Evolutionary conservation across 2,797 vertebrate species (phyloP).

Genomic region (Caiman crocodilus): DNA sequence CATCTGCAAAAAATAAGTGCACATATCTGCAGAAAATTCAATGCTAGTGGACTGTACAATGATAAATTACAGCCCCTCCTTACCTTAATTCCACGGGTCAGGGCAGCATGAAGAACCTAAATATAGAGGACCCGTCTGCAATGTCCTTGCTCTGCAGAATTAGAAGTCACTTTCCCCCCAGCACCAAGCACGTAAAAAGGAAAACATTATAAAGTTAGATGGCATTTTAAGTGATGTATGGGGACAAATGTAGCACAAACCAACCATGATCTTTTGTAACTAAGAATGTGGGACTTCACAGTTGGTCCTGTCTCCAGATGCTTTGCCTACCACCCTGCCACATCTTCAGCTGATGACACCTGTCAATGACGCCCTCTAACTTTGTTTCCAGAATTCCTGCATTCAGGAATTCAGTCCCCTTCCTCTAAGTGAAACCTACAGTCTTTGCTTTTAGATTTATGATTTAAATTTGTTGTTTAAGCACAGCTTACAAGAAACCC

Average conservation of each 20-base stretch:
- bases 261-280: background rate
- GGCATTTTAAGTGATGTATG: background rate
- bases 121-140: background rate
- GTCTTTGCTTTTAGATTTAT: fast-evolving
- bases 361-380: background rate
- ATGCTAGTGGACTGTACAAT: background rate
- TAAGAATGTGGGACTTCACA: fast-evolving
- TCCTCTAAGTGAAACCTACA: fast-evolving
- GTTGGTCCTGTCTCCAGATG: background rate
- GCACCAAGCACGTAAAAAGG: background rate
- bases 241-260: background rate
- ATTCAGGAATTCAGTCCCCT: fast-evolving
- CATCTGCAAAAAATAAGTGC: background rate
- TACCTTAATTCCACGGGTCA: background rate
- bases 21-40: background rate
- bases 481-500: background rate
- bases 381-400: fast-evolving
- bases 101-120: background rate
- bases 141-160: background rate
- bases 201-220: background rate
- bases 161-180: background rate
- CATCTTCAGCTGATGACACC: background rate
- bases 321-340: fast-evolving
- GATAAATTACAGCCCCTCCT: background rate
- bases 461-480: background rate